Evolutionary conservation across 2,113 vertebrate species (phyloP), one percentile per base, ranked within the genome.

Genomic region (Macaca nemestrina): DNA sequence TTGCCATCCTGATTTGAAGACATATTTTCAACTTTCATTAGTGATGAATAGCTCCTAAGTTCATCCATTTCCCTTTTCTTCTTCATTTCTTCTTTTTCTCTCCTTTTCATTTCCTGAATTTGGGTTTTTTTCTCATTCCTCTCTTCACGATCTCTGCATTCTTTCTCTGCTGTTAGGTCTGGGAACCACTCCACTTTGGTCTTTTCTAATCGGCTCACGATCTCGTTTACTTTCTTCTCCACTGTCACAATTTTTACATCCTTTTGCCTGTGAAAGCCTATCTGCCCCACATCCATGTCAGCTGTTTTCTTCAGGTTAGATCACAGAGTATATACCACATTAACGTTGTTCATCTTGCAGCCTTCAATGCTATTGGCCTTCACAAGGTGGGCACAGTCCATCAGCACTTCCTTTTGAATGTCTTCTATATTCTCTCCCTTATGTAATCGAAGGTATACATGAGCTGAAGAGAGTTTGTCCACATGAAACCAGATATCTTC

Each of bases 311-410:
- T 99, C 97, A 99, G 98, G 98, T 99, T 99, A 45, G 98, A 97
- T 99, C 99, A 99, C 0, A 99, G 98, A 0, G 99, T 99, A 98
- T 99, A 99, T 6, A 99, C 99, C 91, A 99, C 98, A 0, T 98
- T 99, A 90, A 99, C 99, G 25, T 99, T 99, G 98, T 99, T 99
- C 99, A 99, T 99, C 98, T 99, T 99, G 98, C 99, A 99, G 43
- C 99, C 99, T 99, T 50, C 48, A 50, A 50, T 13, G 48, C 12
- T 13, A 13, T 50, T 50, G 48, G 48, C 48, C 48, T 14, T 50
- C 48, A 50, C 48, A 13, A 50, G 48, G 48, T 50, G 48, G 48
- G 48, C 48, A 50, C 48, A 50, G 48, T 50, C 48, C 48, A 50
- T 50, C 13, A 50, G 48, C 13, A 50, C 48, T 50, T 50, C 48